These are phyloP conservation scores for Augochlora pura DNA, from an alignment of 1,140 invertebrate species.

Conservation along the genomic window DNA sequence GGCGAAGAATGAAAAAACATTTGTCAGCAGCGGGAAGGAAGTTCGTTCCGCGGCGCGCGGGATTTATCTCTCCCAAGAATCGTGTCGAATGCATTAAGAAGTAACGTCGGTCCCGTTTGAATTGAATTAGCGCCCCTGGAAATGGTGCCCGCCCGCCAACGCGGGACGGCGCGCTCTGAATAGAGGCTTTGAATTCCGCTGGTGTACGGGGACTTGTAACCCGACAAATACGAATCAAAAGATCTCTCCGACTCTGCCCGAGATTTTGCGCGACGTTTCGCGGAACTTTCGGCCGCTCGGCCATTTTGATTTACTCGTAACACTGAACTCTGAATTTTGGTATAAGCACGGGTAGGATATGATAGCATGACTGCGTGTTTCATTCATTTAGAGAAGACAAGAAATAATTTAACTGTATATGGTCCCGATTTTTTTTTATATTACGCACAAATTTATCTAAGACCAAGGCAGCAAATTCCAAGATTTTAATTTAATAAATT, in stretches of 20 bases:
- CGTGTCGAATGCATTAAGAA: constrained; percentile 12
- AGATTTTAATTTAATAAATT: too few species aligned
- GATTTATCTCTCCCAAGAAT: constrained; percentile 40
- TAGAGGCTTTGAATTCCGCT: neutral
- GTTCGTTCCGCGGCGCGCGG: neutral
- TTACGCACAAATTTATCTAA: too few species aligned
- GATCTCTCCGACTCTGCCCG: neutral
- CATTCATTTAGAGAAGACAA: too few species aligned
- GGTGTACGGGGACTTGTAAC: neutral
- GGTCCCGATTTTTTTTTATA: too few species aligned
- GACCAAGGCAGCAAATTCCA: too few species aligned
- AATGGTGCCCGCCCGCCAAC: neutral
- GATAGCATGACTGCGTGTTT: too few species aligned
- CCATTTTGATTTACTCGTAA: neutral
- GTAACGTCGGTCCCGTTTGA: constrained; percentile 2
- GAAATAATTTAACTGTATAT: too few species aligned
- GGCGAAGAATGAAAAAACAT: constrained; percentile 45
- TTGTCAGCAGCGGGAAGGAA: constrained; percentile 43
- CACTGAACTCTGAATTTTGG: too few species aligned
- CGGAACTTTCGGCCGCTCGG: neutral
- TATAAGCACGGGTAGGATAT: too few species aligned
- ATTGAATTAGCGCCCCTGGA: constrained; percentile 9
- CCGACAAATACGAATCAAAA: neutral
- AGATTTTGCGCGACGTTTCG: neutral
- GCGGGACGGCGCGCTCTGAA: neutral